Evolutionary conservation across 1,140 invertebrate species (phyloP).

Genomic region (Anastrepha obliqua): DNA sequence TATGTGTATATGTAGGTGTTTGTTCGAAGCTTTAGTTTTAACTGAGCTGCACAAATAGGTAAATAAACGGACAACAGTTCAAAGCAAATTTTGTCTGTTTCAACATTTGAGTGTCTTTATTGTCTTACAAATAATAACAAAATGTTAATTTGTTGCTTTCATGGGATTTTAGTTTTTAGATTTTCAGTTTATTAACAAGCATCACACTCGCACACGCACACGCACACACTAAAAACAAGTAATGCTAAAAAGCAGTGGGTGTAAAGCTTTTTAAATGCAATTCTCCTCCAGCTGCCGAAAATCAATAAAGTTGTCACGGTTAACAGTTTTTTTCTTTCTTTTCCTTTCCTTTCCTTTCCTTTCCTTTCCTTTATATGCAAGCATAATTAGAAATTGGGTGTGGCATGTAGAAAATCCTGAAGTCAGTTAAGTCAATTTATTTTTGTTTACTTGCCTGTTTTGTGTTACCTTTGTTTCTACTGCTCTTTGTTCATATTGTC

Average conservation of each 20-base stretch:
- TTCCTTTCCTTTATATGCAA: background rate
- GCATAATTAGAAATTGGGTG: slow-evolving; percentile 45
- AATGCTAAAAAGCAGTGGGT: background rate
- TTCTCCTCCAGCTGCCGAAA: background rate
- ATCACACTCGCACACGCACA: background rate
- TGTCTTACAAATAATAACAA: slow-evolving; percentile 27
- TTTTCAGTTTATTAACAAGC: background rate
- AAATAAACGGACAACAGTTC: background rate
- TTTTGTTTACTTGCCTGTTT: background rate
- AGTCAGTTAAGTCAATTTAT: background rate
- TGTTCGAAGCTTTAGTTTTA: slow-evolving; percentile 14
- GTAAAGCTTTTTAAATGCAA: slow-evolving; percentile 28
- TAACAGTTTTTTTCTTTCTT: background rate
- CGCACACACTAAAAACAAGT: background rate
- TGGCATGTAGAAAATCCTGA: background rate
- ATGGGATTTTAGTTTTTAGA: slow-evolving; percentile 23
- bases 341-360: background rate
- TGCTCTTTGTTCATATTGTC: slow-evolving; percentile 2
- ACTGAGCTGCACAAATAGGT: slow-evolving; percentile 8
- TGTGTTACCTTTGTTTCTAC: background rate
- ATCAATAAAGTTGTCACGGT: slow-evolving; percentile 5
- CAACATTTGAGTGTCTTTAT: background rate
- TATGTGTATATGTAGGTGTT: background rate
- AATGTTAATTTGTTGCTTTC: slow-evolving; percentile 43
- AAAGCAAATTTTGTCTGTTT: background rate